These are phyloP conservation scores for Campoletis raptor DNA, from an alignment of 2,888 invertebrate species.

Conservation along the genomic window DNA sequence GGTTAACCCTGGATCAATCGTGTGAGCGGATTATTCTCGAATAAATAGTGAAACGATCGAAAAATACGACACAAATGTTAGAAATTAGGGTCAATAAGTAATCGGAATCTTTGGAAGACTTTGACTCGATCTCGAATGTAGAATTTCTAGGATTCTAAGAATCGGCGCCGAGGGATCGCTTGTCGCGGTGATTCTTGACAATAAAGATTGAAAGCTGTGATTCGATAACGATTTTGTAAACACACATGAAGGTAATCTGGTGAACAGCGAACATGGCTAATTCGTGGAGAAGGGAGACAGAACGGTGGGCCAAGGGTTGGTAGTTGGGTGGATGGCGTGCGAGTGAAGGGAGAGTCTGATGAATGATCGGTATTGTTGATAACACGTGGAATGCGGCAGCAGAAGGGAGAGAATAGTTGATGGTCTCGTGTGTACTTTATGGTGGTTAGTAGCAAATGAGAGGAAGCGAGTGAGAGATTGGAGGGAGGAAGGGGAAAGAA, in stretches of 20 bases:
- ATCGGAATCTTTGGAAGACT: neutral
- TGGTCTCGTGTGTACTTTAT: neutral
- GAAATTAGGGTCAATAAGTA: neutral
- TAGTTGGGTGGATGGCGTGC: neutral
- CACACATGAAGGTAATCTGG: neutral
- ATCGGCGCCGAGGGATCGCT: neutral
- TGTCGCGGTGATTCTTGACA: neutral
- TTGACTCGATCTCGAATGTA: too few species aligned
- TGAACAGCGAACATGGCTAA: constrained; percentile 4
- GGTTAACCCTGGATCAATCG: neutral
- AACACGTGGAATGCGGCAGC: neutral
- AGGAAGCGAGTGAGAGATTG: constrained; percentile 3
- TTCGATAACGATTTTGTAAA: neutral
- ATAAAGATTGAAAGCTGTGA: neutral
- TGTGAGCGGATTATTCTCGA: neutral
- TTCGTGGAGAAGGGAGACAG: neutral
- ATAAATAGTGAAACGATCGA: too few species aligned
- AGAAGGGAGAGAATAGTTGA: neutral
- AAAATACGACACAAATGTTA: neutral
- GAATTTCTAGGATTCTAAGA: neutral
- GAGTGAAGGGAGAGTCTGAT: constrained; percentile 5
- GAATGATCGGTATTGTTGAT: constrained; percentile 10
- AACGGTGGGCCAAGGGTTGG: neutral
- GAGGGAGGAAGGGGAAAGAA: neutral
- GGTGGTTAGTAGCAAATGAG: neutral